phyloP scores from a whole-genome alignment of 2,113 vertebrate species.

The Setophaga kirtlandii region DNA sequence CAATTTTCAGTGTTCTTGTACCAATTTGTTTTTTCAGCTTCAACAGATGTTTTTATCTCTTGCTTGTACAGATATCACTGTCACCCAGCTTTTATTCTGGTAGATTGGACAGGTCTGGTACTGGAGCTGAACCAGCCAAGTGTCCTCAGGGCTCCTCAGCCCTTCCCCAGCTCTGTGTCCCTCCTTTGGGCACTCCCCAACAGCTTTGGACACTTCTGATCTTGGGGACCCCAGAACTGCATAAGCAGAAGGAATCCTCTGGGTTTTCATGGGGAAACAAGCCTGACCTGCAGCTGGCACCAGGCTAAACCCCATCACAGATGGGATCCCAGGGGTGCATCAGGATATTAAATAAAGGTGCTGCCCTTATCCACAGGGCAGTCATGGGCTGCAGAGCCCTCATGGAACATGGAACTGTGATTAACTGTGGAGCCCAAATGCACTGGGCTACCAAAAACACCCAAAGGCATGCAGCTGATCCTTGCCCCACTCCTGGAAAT shows the following conservation, averaged over 20 bases:
- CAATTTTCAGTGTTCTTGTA: not conserved
- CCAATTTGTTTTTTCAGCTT: fast-evolving
- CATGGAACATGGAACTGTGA: fast-evolving
- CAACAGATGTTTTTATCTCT: not conserved
- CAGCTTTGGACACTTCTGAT: not conserved
- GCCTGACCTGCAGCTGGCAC: not conserved
- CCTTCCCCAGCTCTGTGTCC: too few relatives aligned
- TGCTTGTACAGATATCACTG: not conserved
- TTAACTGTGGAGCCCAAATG: not conserved
- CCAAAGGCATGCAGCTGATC: not conserved
- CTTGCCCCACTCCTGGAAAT: not conserved
- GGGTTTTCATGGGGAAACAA: not conserved
- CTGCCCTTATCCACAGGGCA: not conserved
- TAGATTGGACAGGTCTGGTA: not conserved
- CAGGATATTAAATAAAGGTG: not conserved
- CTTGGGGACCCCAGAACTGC: not conserved
- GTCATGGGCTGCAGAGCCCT: not conserved
- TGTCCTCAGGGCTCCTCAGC: too few relatives aligned
- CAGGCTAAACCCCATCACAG: not conserved
- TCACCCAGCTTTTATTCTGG: not conserved
- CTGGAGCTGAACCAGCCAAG: not conserved
- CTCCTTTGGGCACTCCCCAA: not conserved
- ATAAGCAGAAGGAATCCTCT: not conserved
- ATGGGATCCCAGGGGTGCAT: not conserved
- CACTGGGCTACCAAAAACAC: not conserved